Evolutionary conservation across 2,888 invertebrate species (phyloP), one percentile per base, ranked within the genome.

Genomic region (Ernsta delagoae): DNA sequence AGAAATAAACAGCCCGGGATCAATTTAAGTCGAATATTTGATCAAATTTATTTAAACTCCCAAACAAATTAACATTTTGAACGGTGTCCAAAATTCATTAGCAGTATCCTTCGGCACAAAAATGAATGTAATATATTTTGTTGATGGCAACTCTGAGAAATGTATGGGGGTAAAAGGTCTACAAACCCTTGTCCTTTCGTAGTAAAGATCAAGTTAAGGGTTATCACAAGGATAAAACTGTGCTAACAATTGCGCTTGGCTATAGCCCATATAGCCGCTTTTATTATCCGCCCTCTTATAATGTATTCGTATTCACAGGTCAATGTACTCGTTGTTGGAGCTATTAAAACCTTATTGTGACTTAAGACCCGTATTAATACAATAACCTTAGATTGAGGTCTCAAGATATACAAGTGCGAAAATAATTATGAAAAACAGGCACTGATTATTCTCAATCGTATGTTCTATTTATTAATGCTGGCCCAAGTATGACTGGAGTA

Each of bases 41-140:
- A n/a, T 45, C 5, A 45, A n/a, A 45, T 45, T 45, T 45, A 45
- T 45, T 45, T 45, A n/a, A 7, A 45, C n/a, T 45, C n/a, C 45
- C 3, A 45, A n/a, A 45, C 36, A 57, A 36, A 5, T 57, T 31
- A 54, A 54, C 54, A 34, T 56, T 56, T 56, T 56, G 56, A 56
- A 16, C 12, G n/a, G 11, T 11, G 57, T 7, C 57, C 12, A 34
- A 57, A n/a, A 57, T 57, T 57, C 54, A 31, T 56, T 34, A 34
- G n/a, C 54, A 11, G 6, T 56, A n/a, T 31, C 34, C 11, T 12
- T 57, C 34, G 36, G 39, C 39, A 5, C 56, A 36, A 57, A 36
- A 56, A 56, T 56, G 57, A 57, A 57, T 8, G 57, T 57, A 56
- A 56, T 34, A 57, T 34, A 57, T 57, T 57, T 31, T 36, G 57